phyloP scores from a whole-genome alignment of 2,888 invertebrate species.

The Chouioia cunea region DNA sequence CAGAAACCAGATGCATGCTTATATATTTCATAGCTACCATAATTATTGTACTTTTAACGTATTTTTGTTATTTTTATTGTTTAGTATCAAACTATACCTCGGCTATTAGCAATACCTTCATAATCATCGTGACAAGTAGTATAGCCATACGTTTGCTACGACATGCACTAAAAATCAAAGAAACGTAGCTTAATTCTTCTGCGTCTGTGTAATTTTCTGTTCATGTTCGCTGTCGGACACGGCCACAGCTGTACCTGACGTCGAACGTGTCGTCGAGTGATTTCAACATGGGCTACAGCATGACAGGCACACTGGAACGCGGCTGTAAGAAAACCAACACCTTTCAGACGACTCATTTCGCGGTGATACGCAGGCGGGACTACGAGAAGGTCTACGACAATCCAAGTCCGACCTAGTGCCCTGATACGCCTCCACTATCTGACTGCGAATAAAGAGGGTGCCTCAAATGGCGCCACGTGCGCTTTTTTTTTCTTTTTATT shows the following conservation, averaged over 20 bases:
- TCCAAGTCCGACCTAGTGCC: slow-evolving; percentile 67
- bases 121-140: too few relatives aligned
- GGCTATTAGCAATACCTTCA: too few relatives aligned
- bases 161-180: too few relatives aligned
- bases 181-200: too few relatives aligned
- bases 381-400: slow-evolving; percentile 73
- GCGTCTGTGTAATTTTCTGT: background rate
- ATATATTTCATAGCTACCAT: background rate
- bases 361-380: slow-evolving; percentile 85
- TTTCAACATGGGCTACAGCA: slow-evolving; percentile 91
- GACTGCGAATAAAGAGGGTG: slow-evolving; percentile 62
- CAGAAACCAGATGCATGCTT: background rate
- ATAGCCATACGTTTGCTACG: too few relatives aligned
- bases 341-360: slow-evolving; percentile 89
- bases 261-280: slow-evolving; percentile 88
- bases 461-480: slow-evolving; percentile 30
- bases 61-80: background rate
- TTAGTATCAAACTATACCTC: background rate
- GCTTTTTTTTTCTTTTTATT: too few relatives aligned
- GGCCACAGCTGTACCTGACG: slow-evolving; percentile 78
- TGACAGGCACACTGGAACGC: slow-evolving; percentile 87
- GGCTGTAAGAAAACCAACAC: slow-evolving; percentile 82
- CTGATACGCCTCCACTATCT: slow-evolving; percentile 66
- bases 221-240: too few relatives aligned
- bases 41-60: background rate